phyloP scores from a whole-genome alignment of 2,113 vertebrate species.

The Lophura nycthemera region DNA sequence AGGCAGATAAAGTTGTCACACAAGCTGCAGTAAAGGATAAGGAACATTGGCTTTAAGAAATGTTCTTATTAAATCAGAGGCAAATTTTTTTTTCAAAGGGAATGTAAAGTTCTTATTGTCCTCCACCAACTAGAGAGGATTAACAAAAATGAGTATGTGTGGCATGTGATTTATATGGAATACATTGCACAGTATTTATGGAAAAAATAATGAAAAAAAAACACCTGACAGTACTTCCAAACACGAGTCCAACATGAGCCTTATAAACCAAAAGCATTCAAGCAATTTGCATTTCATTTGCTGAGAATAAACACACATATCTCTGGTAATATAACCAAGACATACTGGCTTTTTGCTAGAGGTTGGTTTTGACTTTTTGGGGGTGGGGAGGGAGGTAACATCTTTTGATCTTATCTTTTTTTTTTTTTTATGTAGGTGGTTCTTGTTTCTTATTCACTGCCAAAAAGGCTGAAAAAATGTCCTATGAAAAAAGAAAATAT shows the following conservation, averaged over 20 bases:
- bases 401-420: not conserved
- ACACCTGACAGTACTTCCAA: not conserved
- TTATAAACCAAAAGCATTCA: not conserved
- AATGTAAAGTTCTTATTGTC: slow-evolving; percentile 15
- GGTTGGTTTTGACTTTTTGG: not conserved
- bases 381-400: not conserved
- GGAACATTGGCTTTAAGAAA: slow-evolving; percentile 5
- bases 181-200: not conserved
- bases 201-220: not conserved
- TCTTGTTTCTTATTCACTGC: not conserved
- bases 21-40: not conserved
- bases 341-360: not conserved
- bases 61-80: not conserved
- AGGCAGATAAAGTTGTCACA: slow-evolving; percentile 41
- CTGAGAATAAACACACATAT: not conserved
- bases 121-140: not conserved
- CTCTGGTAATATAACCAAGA: not conserved
- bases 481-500: not conserved
- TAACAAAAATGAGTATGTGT: not conserved
- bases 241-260: not conserved
- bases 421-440: not conserved
- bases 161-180: not conserved
- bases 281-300: not conserved
- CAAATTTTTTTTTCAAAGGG: not conserved
- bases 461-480: not conserved